These are phyloP conservation scores for Peromyscus aztecus DNA, from an alignment of 2,797 vertebrate genomes.

Conservation along the genomic window DNA sequence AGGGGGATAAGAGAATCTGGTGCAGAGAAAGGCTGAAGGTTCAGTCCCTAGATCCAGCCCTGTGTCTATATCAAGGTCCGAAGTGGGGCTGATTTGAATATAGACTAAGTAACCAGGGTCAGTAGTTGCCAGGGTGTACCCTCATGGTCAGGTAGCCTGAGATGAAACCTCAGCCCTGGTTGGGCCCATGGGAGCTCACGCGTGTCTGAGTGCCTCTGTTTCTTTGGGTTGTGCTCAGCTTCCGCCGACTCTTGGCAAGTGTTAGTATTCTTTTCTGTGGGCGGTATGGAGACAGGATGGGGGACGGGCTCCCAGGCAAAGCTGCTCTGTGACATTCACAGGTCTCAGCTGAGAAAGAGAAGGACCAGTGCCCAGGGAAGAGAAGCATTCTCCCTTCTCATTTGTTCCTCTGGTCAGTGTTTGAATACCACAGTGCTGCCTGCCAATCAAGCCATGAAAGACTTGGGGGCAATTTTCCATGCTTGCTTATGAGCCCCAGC, in stretches of 20 bases:
- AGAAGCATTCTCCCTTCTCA: not conserved
- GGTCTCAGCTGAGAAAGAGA: accelerated
- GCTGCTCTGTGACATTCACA: not conserved
- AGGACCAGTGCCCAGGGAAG: accelerated
- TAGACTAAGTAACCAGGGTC: not conserved
- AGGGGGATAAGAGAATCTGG: accelerated
- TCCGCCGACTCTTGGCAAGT: not conserved
- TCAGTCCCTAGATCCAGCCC: not conserved
- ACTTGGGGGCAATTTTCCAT: accelerated
- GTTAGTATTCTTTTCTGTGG: not conserved
- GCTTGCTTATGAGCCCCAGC: accelerated
- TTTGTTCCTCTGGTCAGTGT: not conserved
- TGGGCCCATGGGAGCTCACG: not conserved
- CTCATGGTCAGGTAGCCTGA: not conserved
- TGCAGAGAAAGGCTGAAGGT: not conserved
- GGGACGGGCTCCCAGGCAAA: accelerated
- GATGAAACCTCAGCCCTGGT: not conserved
- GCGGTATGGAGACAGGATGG: not conserved
- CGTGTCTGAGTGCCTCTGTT: not conserved
- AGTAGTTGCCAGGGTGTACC: not conserved
- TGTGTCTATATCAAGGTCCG: not conserved
- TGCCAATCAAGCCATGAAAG: not conserved
- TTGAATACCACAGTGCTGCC: accelerated
- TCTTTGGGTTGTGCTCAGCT: not conserved
- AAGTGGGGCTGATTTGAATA: not conserved